Conservation (phyloP, 2,888 invertebrate genomes). For the Ypsolopha sequella region DNA sequence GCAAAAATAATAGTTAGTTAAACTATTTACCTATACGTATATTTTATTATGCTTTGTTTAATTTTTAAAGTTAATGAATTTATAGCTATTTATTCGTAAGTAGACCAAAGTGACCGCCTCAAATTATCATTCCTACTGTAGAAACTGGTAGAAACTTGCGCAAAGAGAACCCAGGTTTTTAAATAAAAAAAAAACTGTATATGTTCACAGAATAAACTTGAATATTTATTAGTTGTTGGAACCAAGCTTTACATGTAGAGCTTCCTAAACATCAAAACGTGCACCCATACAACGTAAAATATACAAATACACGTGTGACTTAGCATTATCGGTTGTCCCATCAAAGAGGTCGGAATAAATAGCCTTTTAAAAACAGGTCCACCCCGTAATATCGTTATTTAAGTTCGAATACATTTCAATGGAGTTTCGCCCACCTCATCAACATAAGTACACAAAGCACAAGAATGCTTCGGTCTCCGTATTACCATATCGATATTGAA, state of each 20-base stretch:
- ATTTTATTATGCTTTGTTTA: too few species aligned
- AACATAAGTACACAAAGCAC: constrained; percentile 59
- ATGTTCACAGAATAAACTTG: too few species aligned
- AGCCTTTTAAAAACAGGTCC: constrained; percentile 55
- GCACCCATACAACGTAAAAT: neutral
- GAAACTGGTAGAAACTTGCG: too few species aligned
- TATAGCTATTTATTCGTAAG: too few species aligned
- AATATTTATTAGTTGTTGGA: too few species aligned
- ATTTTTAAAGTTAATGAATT: too few species aligned
- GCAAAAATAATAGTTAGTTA: too few species aligned
- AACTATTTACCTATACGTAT: too few species aligned
- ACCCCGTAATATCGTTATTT: constrained; percentile 56
- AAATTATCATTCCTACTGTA: too few species aligned
- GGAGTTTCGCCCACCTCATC: constrained; percentile 66
- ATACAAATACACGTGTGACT: constrained; percentile 22
- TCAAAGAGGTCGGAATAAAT: constrained; percentile 47
- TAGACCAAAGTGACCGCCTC: too few species aligned
- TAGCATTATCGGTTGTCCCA: constrained; percentile 50
- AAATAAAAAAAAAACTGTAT: too few species aligned
- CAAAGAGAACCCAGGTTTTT: too few species aligned
- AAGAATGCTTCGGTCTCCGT: constrained; percentile 41
- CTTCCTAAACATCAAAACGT: constrained; percentile 4
- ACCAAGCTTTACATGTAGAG: neutral
- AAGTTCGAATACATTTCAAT: constrained; percentile 58
- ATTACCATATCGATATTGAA: constrained; percentile 53